Base-by-base conservation (phyloP, 1,140 invertebrate genomes). In the Gonatopus flavifemur region DNA sequence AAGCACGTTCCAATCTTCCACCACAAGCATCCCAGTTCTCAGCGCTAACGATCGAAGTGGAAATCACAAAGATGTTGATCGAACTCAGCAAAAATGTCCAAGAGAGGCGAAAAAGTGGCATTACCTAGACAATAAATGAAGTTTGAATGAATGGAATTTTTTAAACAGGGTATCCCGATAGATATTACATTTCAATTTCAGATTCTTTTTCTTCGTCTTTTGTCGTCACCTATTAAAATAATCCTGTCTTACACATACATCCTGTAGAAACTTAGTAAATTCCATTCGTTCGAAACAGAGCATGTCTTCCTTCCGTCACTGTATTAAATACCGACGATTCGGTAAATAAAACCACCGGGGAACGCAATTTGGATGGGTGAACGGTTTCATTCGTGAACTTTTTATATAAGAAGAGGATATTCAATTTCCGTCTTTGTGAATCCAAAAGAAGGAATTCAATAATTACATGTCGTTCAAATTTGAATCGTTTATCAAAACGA, bases 191-290 rank as follows among this genome's bases (percentile, higher is more conserved):
- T n/a, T n/a, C n/a, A n/a, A n/a, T n/a, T n/a, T n/a, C n/a, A n/a
- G n/a, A n/a, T n/a, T n/a, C n/a, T n/a, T n/a, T n/a, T n/a, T n/a
- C n/a, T n/a, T n/a, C n/a, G n/a, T n/a, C n/a, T n/a, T n/a, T n/a
- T n/a, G n/a, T 15, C 20, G 20, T 35, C 16, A 38, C 46, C 38
- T 38, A 62, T 64, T 64, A 63, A 66, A 68, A 61, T 59, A n/a
- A 63, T 60, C 57, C 59, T 50, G 13, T n/a, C n/a, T n/a, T n/a
- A 20, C 50, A 57, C 41, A 37, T 51, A 44, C 64, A 70, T 72
- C 69, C 71, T 71, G 69, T 74, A 72, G 70, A 74, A 72, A 74
- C 70, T 72, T 63, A 54, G 58, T 63, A 57, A 64, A 68, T 68
- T 68, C 61, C 57, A 59, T 52, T 44, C 57, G 55, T 63, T 65